Evolutionary conservation across 2,888 invertebrate genomes (phyloP).

Genomic region (Chloroclysta siterata): DNA sequence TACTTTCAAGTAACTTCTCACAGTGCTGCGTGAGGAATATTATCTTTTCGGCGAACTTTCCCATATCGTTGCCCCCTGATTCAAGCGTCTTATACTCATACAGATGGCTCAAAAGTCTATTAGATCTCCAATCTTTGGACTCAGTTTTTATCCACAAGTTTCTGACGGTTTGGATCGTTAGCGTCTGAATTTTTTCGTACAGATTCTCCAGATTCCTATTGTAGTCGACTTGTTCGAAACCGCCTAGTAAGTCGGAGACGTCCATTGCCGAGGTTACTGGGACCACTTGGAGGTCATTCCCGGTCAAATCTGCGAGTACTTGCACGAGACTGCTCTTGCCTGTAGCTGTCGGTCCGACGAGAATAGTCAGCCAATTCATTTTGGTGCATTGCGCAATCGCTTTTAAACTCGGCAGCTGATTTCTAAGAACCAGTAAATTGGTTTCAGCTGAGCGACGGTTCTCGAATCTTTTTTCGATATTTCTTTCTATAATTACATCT

Average conservation of each 20-base stretch:
- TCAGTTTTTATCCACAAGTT: slow-evolving; percentile 66
- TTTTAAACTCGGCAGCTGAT: slow-evolving; percentile 89
- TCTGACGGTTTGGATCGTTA: slow-evolving; percentile 81
- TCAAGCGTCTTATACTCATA: slow-evolving; percentile 60
- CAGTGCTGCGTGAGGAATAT: slow-evolving; percentile 62
- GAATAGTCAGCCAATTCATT: slow-evolving; percentile 96
- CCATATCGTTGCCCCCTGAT: slow-evolving; percentile 53
- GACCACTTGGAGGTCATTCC: slow-evolving; percentile 89
- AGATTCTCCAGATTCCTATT: slow-evolving; percentile 90
- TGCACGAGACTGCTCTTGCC: slow-evolving; percentile 93
- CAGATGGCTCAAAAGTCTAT: slow-evolving; percentile 62
- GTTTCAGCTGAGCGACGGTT: slow-evolving; percentile 65
- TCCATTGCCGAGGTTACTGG: slow-evolving; percentile 97
- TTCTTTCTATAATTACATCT: slow-evolving; percentile 83
- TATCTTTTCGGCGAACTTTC: slow-evolving; percentile 63
- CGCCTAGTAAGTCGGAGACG: slow-evolving; percentile 96
- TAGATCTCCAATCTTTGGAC: slow-evolving; percentile 54
- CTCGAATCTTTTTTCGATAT: slow-evolving; percentile 67
- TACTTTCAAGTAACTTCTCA: slow-evolving; percentile 50
- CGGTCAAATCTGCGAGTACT: slow-evolving; percentile 90
- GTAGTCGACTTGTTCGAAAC: slow-evolving; percentile 97
- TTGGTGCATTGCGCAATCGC: slow-evolving; percentile 93
- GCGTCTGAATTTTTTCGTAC: slow-evolving; percentile 82
- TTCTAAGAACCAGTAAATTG: slow-evolving; percentile 75
- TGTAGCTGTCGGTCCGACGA: slow-evolving; percentile 91